Evolutionary conservation across 92 coral and sea anemone species (phyloP), one percentile per base, ranked within the genome.

Genomic region (Pocillopora meandrina): DNA sequence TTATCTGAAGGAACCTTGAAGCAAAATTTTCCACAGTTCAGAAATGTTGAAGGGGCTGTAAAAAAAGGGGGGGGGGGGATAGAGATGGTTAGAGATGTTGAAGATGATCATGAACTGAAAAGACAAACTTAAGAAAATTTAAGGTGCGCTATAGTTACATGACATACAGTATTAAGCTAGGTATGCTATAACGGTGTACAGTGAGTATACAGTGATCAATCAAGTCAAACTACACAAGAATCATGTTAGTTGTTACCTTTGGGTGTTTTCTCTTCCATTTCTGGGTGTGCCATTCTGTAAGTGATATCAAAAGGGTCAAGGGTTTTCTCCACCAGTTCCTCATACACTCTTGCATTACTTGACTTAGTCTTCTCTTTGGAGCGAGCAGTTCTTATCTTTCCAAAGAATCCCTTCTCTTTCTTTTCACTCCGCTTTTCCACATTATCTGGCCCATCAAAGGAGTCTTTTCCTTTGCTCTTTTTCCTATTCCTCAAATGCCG

Each of bases 211-310:
- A 7, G 52, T 42, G 6, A 42, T 42, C 52, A 42, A 42, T 42
- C 52, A 42, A 42, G 52, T 3, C 52, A 42, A 42, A 42, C 52
- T 42, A 42, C 8, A 42, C 52, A 42, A 7, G 52, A 42, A 42
- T 42, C 52, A 42, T 42, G 52, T 7, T 7, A 2, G 52, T 42
- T 3, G 52, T 42, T 49, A 97, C 99, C 99, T 97, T 95, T 97
- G 1, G 99, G 93, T 10, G 98, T 97, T 87, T 91, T 92, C 84
- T 90, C 97, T 5, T 87, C 90, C 2, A 87, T 89, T 63, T 92
- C 93, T 17, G 83, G 88, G 35, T 81, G 84, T 16, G 93, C 90
- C 20, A 95, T 73, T 18, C 90, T 88, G 19, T 77, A 87, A 72
- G 89, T 34, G 66, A 84, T 89, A 47, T 85, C 90, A 73, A 88